phyloP scores from a whole-genome alignment of 2,888 invertebrate genomes.

The Antheraea yamamai region DNA sequence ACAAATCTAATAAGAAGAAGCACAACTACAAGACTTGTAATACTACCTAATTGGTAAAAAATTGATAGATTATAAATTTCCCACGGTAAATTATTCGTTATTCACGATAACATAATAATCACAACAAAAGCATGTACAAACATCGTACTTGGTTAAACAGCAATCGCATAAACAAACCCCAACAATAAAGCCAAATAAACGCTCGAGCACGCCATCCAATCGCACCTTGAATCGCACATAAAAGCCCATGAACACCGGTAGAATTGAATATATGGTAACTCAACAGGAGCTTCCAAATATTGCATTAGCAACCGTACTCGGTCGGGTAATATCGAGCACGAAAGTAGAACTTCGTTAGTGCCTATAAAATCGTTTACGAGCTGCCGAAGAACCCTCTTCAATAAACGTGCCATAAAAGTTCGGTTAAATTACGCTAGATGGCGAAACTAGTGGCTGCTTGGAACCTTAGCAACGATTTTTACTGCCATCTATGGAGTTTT shows the following conservation, averaged over 20 bases:
- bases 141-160: conserved; percentile 81
- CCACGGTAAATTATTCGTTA: conserved; percentile 66
- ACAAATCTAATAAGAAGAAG: conserved; percentile 43
- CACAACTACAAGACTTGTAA: conserved; percentile 9
- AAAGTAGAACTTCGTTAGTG: conserved; percentile 77
- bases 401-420: conserved; percentile 81
- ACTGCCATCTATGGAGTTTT: conserved; percentile 81
- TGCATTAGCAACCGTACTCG: conserved; percentile 74
- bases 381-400: conserved; percentile 82
- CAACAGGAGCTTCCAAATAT: conserved; percentile 76
- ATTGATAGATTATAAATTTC: conserved; percentile 50
- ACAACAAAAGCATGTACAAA: conserved; percentile 79
- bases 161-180: conserved; percentile 83
- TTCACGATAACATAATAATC: conserved; percentile 78
- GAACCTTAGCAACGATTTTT: conserved; percentile 75
- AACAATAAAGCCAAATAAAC: conserved; percentile 82
- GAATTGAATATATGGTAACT: conserved; percentile 77
- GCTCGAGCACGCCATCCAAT: conserved; percentile 81
- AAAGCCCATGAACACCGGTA: conserved; percentile 79
- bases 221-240: conserved; percentile 82
- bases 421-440: conserved; percentile 79
- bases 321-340: conserved; percentile 77
- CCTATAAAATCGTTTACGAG: conserved; percentile 82
- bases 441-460: conserved; percentile 78
- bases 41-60: conserved; percentile 39